A percentile compares a stretch with the other conserved stretches of the same genome.
Conservation (phyloP, 2,888 invertebrate species). For the Priocnemis perturbator region DNA sequence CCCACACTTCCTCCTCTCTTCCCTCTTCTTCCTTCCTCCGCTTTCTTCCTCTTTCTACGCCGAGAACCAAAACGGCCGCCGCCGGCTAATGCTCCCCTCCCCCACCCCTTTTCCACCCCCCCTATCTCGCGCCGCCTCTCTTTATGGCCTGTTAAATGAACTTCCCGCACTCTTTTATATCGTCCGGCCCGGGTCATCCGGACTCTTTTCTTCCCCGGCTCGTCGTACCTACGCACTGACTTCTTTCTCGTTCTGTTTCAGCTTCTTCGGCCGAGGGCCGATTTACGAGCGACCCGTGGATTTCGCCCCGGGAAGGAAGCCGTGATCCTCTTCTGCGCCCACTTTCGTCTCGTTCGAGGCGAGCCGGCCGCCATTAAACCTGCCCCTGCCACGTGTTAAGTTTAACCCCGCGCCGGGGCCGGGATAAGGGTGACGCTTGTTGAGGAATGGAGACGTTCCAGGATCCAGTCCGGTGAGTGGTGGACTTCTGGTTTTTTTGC, state of each 20-base stretch:
- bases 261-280: constrained; percentile 46
- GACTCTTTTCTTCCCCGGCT: constrained; percentile 52
- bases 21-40: not conserved
- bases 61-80: constrained; percentile 42
- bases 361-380: not conserved
- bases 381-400: not conserved
- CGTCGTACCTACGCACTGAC: not conserved
- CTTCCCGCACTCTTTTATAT: constrained; percentile 72
- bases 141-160: constrained; percentile 74
- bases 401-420: no score
- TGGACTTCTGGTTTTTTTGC: no score
- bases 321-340: constrained; percentile 41
- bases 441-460: no score
- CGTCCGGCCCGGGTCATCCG: constrained; percentile 65
- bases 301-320: constrained; percentile 44
- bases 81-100: constrained; percentile 24
- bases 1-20: not conserved
- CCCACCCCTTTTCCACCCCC: constrained; percentile 24
- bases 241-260: constrained; percentile 4
- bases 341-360: not conserved
- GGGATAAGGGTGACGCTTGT: no score
- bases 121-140: constrained; percentile 49
- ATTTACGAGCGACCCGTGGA: constrained; percentile 66
- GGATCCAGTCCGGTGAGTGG: no score
- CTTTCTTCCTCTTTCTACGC: not conserved